These are phyloP conservation scores for Gastrophysa polygoni DNA, from an alignment of 2,888 invertebrate species.

Conservation along the genomic window DNA sequence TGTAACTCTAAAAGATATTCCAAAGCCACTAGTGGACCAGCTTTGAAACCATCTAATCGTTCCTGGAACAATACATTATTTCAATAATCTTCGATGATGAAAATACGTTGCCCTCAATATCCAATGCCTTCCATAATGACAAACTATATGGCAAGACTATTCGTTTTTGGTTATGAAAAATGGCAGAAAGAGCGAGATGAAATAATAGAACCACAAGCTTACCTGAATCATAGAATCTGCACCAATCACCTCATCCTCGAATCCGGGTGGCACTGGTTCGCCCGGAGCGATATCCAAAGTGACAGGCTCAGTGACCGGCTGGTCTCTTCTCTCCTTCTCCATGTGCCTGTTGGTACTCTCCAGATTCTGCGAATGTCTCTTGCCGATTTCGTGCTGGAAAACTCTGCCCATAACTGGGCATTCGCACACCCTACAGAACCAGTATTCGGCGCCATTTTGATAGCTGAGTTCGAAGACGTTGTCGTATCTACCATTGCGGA, in stretches of 20 bases:
- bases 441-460: constrained; percentile 51
- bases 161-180: too few species aligned
- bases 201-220: constrained; percentile 17
- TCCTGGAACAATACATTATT: constrained; percentile 51
- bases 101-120: too few species aligned
- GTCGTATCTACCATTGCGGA: constrained; percentile 51
- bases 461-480: constrained; percentile 54
- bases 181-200: too few species aligned
- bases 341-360: constrained; percentile 26
- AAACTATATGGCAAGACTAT: too few species aligned
- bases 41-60: constrained; percentile 62
- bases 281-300: constrained; percentile 62
- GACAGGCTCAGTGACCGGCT: constrained; percentile 29
- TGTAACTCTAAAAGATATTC: constrained; percentile 80
- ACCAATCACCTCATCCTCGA: constrained; percentile 66
- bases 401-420: constrained; percentile 57
- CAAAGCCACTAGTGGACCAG: constrained; percentile 68
- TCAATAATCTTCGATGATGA: neutral
- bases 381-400: constrained; percentile 56
- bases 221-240: constrained; percentile 54
- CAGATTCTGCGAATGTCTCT: constrained; percentile 50
- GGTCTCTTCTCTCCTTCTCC: constrained; percentile 17
- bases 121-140: too few species aligned
- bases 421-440: constrained; percentile 56
- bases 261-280: constrained; percentile 74